These are phyloP conservation scores for Rhagophthalmus giganteus DNA, from an alignment of 2,888 invertebrate genomes.

Conservation along the genomic window DNA sequence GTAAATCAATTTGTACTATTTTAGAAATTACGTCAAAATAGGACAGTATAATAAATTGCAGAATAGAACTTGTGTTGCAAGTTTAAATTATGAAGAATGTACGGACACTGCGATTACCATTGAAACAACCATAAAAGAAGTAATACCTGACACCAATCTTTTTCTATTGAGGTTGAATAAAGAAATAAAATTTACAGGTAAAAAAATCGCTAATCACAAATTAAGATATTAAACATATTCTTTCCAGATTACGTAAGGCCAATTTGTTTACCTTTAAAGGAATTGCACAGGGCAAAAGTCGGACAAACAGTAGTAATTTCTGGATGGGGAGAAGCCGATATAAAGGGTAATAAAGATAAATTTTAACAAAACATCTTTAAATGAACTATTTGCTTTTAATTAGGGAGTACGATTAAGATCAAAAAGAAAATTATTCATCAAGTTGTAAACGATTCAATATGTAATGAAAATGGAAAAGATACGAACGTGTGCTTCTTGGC, in stretches of 20 bases:
- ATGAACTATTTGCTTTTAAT: background rate
- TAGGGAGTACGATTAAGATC: background rate
- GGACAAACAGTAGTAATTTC: background rate
- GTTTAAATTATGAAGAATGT: background rate
- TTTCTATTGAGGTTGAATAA: background rate
- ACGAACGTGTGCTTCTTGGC: background rate
- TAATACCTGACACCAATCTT: background rate
- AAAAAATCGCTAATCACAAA: background rate
- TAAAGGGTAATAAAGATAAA: background rate
- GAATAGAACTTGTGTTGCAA: background rate
- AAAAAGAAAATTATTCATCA: background rate
- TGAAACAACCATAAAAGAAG: background rate
- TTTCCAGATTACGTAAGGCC: background rate
- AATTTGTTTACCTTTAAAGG: slow-evolving; percentile 3
- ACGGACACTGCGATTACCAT: background rate
- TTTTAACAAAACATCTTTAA: background rate
- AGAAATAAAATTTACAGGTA: too few relatives aligned
- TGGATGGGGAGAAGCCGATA: slow-evolving; percentile 2
- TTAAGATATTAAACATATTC: background rate
- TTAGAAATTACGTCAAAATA: background rate
- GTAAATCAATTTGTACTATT: background rate
- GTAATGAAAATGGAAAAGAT: background rate
- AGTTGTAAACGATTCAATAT: background rate
- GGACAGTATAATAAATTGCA: slow-evolving; percentile 1
- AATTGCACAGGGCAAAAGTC: background rate